phyloP scores from a whole-genome alignment of 2,113 vertebrate species.

The Turdus rufiventris region DNA sequence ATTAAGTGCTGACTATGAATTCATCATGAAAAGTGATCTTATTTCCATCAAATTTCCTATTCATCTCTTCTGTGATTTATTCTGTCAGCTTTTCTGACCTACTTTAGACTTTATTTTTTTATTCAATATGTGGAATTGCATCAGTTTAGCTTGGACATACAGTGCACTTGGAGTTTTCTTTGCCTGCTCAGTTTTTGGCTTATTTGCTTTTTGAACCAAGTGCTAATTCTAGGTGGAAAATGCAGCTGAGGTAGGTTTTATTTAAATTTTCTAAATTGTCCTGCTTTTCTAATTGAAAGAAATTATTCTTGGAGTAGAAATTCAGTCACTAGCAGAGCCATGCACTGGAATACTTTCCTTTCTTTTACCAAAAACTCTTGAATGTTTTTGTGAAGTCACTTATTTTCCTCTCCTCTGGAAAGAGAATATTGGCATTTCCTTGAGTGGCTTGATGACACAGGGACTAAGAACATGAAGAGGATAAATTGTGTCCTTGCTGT shows the following conservation, averaged over 20 bases:
- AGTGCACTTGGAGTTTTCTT: neutral
- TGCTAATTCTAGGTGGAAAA: neutral
- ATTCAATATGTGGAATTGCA: neutral
- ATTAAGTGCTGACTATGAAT: conserved; percentile 62
- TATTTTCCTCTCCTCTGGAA: neutral
- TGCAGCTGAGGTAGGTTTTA: neutral
- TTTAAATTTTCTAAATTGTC: neutral
- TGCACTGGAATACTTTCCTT: neutral
- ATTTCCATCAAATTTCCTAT: conserved; percentile 48
- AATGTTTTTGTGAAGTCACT: neutral
- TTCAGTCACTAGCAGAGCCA: neutral
- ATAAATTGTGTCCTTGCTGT: neutral
- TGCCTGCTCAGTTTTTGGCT: neutral
- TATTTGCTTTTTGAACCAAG: neutral
- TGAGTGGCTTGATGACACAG: neutral
- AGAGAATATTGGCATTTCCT: neutral
- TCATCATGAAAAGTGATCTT: conserved; percentile 40
- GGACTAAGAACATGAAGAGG: neutral
- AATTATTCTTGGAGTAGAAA: neutral
- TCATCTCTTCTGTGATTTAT: conserved; percentile 35
- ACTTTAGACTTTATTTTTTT: conserved; percentile 29
- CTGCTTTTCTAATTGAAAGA: neutral
- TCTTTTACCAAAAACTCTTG: neutral
- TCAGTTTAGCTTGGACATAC: neutral
- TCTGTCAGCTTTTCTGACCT: conserved; percentile 50